Conservation (phyloP, 2,113 vertebrate species). For the Mandrillus leucophaeus region DNA sequence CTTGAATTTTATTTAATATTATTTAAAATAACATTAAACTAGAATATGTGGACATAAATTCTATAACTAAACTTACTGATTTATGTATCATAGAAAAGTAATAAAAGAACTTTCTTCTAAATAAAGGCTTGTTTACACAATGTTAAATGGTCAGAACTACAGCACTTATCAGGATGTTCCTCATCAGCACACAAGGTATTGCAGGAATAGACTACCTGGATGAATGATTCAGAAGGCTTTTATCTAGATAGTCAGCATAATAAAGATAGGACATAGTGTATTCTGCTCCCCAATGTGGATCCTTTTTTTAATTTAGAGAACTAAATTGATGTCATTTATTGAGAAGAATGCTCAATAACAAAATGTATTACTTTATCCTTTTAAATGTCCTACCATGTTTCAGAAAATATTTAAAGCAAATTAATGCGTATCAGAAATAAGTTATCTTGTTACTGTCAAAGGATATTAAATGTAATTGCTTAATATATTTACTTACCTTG, state of each 20-base stretch:
- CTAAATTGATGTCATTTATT: neutral
- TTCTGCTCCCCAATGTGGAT: neutral
- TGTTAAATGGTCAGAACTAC: neutral
- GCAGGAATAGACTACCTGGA: neutral
- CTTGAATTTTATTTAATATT: constrained; percentile 9
- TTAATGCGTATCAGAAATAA: neutral
- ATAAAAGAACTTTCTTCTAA: neutral
- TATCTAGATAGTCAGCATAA: neutral
- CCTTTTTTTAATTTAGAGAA: neutral
- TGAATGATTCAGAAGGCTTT: neutral
- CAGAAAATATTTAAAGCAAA: constrained; percentile 18
- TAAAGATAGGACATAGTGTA: neutral
- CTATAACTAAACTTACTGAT: neutral
- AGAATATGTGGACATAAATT: neutral
- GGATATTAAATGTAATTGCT: neutral
- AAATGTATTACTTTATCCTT: neutral
- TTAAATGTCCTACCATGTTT: neutral
- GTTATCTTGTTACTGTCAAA: neutral
- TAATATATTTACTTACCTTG: neutral
- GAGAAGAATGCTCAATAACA: neutral
- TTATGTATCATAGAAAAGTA: neutral
- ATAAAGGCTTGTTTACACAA: neutral
- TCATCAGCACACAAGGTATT: neutral
- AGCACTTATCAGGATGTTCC: neutral
- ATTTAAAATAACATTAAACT: neutral